phyloP scores from a whole-genome alignment of 2,888 invertebrate species.

The Ectemnius lituratus region DNA sequence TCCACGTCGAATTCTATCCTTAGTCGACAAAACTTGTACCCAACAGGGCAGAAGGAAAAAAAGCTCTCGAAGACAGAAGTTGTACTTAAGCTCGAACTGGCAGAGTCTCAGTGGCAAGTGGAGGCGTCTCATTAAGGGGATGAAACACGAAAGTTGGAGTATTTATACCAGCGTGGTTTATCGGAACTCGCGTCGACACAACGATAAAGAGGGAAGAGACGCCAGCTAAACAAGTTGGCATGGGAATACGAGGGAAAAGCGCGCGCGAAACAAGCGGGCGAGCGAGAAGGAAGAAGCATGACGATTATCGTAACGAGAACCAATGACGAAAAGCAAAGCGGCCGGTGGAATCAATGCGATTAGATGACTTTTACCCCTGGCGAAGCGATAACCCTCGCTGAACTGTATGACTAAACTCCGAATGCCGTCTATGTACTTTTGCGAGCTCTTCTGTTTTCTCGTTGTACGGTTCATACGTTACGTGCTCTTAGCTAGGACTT shows the following conservation, averaged over 20 bases:
- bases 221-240: not conserved
- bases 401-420: conserved; percentile 53
- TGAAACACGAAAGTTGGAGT: conserved; percentile 61
- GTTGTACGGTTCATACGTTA: not conserved
- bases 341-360: conserved; percentile 43
- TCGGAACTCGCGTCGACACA: conserved; percentile 47
- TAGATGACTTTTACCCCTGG: conserved; percentile 70
- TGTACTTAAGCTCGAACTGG: too few species aligned
- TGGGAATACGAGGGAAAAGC: conserved; percentile 6
- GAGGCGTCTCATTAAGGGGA: conserved; percentile 48
- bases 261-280: conserved; percentile 4
- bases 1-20: too few species aligned
- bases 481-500: not conserved
- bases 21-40: too few species aligned
- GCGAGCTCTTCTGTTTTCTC: conserved; percentile 34
- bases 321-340: conserved; percentile 59
- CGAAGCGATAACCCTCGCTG: conserved; percentile 66
- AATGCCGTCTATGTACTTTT: conserved; percentile 20
- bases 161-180: conserved; percentile 68
- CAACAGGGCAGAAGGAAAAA: too few species aligned
- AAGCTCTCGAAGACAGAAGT: too few species aligned
- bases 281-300: conserved; percentile 25
- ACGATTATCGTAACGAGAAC: conserved; percentile 55
- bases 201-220: conserved; percentile 10
- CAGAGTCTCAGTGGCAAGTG: too few species aligned